Evolutionary conservation across 23 tunicate species (phyloP).

Genomic region (Diplosoma virens): DNA sequence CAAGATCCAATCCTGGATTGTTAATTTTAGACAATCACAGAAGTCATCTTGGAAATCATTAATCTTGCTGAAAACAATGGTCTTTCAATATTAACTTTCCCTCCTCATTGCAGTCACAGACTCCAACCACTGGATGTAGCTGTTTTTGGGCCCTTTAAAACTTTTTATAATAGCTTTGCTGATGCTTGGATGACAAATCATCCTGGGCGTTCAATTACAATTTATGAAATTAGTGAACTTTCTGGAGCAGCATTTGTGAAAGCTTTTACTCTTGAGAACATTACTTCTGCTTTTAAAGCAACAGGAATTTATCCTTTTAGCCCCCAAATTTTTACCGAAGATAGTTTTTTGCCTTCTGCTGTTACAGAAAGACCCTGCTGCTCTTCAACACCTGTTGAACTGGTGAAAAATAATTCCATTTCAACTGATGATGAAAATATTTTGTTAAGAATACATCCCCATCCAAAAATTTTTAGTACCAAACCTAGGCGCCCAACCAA

Average conservation of each 20-base stretch:
- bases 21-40: conserved; percentile 14
- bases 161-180: not conserved
- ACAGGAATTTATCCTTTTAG: conserved; percentile 9
- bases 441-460: not conserved
- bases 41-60: not conserved
- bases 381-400: not conserved
- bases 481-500: not conserved
- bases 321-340: conserved; percentile 6
- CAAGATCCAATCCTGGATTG: conserved; percentile 6
- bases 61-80: conserved; percentile 17
- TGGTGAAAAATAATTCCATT: not conserved
- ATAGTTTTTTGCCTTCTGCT: not conserved
- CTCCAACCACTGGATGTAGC: conserved; percentile 41
- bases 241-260: conserved; percentile 2
- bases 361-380: conserved; percentile 2
- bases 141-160: conserved; percentile 42
- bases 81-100: conserved; percentile 23
- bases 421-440: not conserved
- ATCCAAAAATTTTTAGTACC: not conserved
- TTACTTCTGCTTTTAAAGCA: not conserved
- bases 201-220: not conserved
- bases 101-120: conserved; percentile 46
- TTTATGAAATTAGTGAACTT: conserved; percentile 23
- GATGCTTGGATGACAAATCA: conserved; percentile 1
- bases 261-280: conserved; percentile 6